A percentile compares a stretch with the other conserved stretches of the same genome.
Conservation (phyloP, 2,888 invertebrate species). For the Digitonthophagus gazella region DNA sequence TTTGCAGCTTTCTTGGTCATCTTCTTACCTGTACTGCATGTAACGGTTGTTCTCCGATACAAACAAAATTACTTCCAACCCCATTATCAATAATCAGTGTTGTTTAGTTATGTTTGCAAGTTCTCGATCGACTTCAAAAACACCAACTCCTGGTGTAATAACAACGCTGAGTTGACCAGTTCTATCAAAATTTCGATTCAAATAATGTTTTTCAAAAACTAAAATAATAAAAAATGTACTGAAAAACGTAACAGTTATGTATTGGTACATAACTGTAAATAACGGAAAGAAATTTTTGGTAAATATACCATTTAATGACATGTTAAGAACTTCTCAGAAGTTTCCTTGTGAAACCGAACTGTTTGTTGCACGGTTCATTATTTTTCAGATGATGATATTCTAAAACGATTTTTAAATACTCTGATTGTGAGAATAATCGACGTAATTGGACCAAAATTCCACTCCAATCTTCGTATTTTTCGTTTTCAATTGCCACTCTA, state of each 20-base stretch:
- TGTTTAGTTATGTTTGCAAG: slow-evolving; percentile 98
- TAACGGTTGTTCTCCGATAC: slow-evolving; percentile 96
- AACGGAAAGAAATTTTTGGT: slow-evolving; percentile 24
- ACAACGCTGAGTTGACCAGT: slow-evolving; percentile 98
- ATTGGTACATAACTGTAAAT: too few relatives aligned
- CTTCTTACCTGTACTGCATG: slow-evolving; percentile 99
- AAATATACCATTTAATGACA: slow-evolving; percentile 85
- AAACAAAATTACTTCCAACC: slow-evolving; percentile 94
- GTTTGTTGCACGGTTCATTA: slow-evolving; percentile 68
- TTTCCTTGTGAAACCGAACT: slow-evolving; percentile 94
- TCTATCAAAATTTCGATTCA: slow-evolving; percentile 96
- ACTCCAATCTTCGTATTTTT: slow-evolving; percentile 97
- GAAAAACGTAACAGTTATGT: background rate
- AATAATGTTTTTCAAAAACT: slow-evolving; percentile 97
- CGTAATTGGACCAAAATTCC: slow-evolving; percentile 83
- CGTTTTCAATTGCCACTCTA: slow-evolving; percentile 96
- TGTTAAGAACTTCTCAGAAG: slow-evolving; percentile 97
- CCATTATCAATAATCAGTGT: slow-evolving; percentile 97
- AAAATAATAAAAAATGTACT: slow-evolving; percentile 40
- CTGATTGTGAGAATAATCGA: slow-evolving; percentile 83
- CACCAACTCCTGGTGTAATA: slow-evolving; percentile 97
- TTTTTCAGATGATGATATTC: slow-evolving; percentile 86
- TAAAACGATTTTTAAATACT: slow-evolving; percentile 84
- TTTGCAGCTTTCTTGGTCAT: too few relatives aligned
- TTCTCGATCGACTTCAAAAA: slow-evolving; percentile 97